Evolutionary conservation across 2,113 vertebrate species (phyloP), one percentile per base, ranked within the genome.

Genomic region (Ploceus nigricollis): DNA sequence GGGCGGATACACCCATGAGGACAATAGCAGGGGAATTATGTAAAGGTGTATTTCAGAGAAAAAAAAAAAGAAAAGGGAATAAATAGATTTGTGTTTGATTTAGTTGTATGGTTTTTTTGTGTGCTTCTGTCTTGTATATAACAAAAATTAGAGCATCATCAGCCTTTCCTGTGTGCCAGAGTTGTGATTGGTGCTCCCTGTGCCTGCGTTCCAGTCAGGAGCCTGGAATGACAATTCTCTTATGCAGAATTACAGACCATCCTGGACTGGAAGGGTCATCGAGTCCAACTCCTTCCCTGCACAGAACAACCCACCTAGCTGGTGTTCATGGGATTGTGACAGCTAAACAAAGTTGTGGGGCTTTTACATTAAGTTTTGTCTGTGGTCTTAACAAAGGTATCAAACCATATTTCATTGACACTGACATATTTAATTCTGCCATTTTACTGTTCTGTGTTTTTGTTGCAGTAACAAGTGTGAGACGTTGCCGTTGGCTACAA

Each of bases 391-490:
- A 6, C 6, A 0, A 19, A 48, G 39, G 1, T 33, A 7, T 47
- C 15, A 40, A 58, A 11, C 1, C 1, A 0, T 39, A 7, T 31
- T 69, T 72, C 5, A 2, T 0, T 30, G 61, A 23, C 51, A 5
- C 9, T 0, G 1, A n/a, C n/a, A n/a, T n/a, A n/a, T n/a, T n/a
- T n/a, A n/a, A n/a, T n/a, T n/a, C n/a, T n/a, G n/a, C n/a, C n/a
- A 1, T 2, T 54, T 70, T 13, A 17, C 50, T 47, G 5, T 33
- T 37, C 13, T 23, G 9, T 64, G 28, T 44, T 93, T 58, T 92
- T 20, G 47, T 66, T 82, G 61, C 64, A 99, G 99, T 97, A 99
- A 99, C 93, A 99, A 98, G 50, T 99, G 99, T 2, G 99, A 99
- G 91, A 99, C 99, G 0, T 90, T 99, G 31, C 99, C 99, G 0